These are phyloP conservation scores for Neomonachus schauinslandi DNA, from an alignment of 2,113 vertebrate species.

Conservation along the genomic window DNA sequence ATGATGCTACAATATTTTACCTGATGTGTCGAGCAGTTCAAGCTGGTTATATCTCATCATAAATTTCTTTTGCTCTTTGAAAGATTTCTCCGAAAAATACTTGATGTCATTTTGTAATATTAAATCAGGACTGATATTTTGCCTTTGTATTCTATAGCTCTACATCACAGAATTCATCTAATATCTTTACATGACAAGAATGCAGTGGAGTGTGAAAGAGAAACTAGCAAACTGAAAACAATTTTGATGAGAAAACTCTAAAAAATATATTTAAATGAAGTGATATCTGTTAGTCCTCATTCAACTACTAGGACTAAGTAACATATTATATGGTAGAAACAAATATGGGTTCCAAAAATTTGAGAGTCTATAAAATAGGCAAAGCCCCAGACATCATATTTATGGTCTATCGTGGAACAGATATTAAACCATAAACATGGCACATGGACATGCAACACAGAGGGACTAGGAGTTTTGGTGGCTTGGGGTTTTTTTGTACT, in stretches of 20 bases:
- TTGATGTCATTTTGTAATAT: conserved; percentile 40
- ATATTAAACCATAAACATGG: background rate
- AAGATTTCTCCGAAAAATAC: conserved; percentile 2
- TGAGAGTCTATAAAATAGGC: background rate
- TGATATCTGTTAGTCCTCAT: background rate
- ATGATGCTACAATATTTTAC: background rate
- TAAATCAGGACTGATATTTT: conserved; percentile 43
- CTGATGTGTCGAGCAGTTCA: background rate
- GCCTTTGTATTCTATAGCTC: background rate
- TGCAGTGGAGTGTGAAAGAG: background rate
- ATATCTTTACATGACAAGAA: conserved; percentile 39
- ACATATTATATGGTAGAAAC: background rate
- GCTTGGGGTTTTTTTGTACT: background rate
- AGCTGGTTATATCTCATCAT: background rate
- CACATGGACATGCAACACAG: background rate
- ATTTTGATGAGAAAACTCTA: conserved; percentile 35
- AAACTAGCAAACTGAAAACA: conserved; percentile 44
- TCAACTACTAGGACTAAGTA: background rate
- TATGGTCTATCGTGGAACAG: background rate
- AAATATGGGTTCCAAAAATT: background rate
- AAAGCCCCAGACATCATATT: background rate
- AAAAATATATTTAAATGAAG: conserved; percentile 23
- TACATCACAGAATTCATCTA: conserved; percentile 7
- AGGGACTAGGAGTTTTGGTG: background rate
- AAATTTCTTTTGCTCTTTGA: background rate